Conservation (phyloP, 2,113 vertebrate genomes). For the Sterna hirundo region DNA sequence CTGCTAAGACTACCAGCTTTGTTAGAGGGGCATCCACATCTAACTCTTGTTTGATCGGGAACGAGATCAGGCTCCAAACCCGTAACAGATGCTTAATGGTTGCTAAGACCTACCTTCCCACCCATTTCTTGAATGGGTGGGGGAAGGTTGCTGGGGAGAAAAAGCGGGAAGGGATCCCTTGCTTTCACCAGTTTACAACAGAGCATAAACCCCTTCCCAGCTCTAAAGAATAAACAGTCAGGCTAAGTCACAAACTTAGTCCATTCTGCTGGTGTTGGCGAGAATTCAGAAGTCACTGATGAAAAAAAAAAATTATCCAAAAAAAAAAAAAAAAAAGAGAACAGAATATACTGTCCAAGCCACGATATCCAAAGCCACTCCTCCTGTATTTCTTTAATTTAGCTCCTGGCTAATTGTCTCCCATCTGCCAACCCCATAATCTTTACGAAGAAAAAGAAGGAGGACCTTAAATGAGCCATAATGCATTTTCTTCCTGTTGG, state of each 20-base stretch:
- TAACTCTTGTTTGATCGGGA: neutral
- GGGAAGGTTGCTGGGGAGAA: neutral
- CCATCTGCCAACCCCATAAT: constrained; percentile 25
- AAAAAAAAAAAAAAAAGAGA: neutral
- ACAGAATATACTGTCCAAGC: neutral
- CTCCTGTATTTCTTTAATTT: neutral
- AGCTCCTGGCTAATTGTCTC: neutral
- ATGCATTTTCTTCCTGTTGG: constrained; percentile 2
- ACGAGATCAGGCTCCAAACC: neutral
- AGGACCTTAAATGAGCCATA: constrained; percentile 15
- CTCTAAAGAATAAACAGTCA: neutral
- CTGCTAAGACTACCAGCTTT: neutral
- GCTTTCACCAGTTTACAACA: neutral
- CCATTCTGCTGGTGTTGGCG: neutral
- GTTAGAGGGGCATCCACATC: neutral
- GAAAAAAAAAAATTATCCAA: neutral
- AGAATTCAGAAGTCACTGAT: neutral
- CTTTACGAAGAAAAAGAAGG: neutral
- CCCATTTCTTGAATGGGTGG: neutral
- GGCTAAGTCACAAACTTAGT: neutral
- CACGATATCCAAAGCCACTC: neutral
- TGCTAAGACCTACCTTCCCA: neutral
- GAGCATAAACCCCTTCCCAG: neutral
- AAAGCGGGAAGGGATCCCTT: neutral
- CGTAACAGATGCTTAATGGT: accelerated